These are phyloP conservation scores for Triops cancriformis DNA, from an alignment of 1,140 invertebrate genomes.

Conservation along the genomic window DNA sequence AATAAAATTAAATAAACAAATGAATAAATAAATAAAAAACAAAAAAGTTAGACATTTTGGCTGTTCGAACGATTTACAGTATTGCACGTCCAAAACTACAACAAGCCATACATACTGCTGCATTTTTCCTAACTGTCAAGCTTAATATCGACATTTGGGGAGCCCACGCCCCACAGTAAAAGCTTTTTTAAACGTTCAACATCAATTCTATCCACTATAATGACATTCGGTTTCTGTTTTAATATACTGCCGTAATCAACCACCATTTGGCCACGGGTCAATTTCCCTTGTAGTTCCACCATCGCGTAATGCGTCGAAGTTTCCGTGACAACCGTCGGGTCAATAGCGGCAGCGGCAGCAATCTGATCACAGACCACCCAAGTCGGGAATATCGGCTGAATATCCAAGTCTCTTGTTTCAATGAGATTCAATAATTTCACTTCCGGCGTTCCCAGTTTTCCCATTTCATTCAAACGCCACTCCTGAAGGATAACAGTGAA, in stretches of 20 bases:
- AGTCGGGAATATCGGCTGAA: constrained; percentile 30
- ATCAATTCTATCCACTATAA: constrained; percentile 46
- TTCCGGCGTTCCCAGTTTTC: constrained; percentile 39
- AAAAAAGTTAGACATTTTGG: too few relatives aligned
- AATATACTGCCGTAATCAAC: constrained; percentile 45
- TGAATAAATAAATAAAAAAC: too few relatives aligned
- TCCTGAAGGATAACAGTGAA: constrained; percentile 42
- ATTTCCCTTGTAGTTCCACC: constrained; percentile 47
- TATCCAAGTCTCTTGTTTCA: constrained; percentile 38
- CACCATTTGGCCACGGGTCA: constrained; percentile 51
- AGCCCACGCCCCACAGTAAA: constrained; percentile 35
- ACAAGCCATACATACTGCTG: too few relatives aligned
- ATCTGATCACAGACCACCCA: constrained; percentile 49
- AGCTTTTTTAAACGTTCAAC: constrained; percentile 43
- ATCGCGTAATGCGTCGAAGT: constrained; percentile 42
- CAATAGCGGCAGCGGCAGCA: constrained; percentile 44
- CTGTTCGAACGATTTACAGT: too few relatives aligned
- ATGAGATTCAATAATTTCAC: constrained; percentile 47
- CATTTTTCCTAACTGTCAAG: neutral
- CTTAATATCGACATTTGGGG: constrained; percentile 32
- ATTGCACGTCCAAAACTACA: too few relatives aligned
- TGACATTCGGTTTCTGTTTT: constrained; percentile 42
- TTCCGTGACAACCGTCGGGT: constrained; percentile 35
- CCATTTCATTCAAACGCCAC: constrained; percentile 46
- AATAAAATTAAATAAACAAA: too few relatives aligned